A percentile compares a stretch with the other conserved stretches of the same genome.
phyloP scores from a whole-genome alignment of 2,888 invertebrate species.

The Hypsopygia costalis region DNA sequence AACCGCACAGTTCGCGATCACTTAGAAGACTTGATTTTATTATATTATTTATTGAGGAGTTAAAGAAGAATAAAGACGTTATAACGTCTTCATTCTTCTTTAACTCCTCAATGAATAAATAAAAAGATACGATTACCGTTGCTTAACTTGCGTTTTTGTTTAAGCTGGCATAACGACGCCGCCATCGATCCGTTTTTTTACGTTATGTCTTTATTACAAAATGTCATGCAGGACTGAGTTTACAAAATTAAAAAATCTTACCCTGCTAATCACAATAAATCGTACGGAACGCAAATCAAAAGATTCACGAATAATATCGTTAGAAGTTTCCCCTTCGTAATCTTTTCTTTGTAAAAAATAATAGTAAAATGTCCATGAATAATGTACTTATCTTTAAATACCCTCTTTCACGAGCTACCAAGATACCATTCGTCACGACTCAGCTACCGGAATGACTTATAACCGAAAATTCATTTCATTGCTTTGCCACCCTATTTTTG shows the following conservation, averaged over 20 bases:
- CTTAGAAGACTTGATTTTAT: too few species aligned
- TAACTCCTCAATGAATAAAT: too few species aligned
- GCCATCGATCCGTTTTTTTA: too few species aligned
- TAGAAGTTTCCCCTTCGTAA: constrained; percentile 9
- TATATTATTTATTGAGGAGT: too few species aligned
- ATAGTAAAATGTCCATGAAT: constrained; percentile 14
- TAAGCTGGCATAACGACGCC: too few species aligned
- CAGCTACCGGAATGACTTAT: constrained; percentile 13
- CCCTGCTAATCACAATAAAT: background rate
- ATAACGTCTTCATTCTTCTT: too few species aligned
- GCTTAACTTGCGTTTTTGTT: too few species aligned
- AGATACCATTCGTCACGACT: constrained; percentile 12
- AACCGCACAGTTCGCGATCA: too few species aligned
- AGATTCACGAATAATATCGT: constrained; percentile 4
- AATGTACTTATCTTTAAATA: constrained; percentile 18
- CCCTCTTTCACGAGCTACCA: constrained; percentile 3
- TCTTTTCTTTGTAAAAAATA: constrained; percentile 8
- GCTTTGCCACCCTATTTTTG: constrained; percentile 1
- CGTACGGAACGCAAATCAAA: constrained; percentile 2
- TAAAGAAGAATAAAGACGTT: too few species aligned
- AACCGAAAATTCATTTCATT: constrained; percentile 10
- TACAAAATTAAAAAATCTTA: background rate
- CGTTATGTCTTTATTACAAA: too few species aligned
- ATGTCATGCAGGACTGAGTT: too few species aligned
- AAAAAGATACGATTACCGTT: too few species aligned